Conservation (phyloP, 1,140 invertebrate species). For the Melitaea cinxia region DNA sequence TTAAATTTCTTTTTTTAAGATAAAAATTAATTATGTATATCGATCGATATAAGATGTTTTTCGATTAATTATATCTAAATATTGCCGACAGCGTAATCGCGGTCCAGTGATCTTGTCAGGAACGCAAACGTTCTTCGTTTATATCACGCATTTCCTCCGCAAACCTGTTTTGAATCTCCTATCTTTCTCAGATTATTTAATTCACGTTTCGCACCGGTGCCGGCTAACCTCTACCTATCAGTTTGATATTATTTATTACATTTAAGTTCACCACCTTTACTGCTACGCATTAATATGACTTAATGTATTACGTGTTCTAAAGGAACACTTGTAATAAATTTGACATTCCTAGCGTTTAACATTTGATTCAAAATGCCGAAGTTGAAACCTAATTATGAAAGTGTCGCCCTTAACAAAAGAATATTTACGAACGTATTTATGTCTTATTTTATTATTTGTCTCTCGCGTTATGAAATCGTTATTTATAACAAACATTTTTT, state of each 20-base stretch:
- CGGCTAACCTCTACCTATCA: conserved; percentile 33
- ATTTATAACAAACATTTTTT: too few relatives aligned
- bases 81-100: conserved; percentile 10
- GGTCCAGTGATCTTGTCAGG: conserved; percentile 23
- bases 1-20: neutral
- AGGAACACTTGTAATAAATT: conserved; percentile 38
- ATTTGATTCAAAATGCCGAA: conserved; percentile 23
- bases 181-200: conserved; percentile 35
- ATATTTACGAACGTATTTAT: too few relatives aligned
- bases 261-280: conserved; percentile 25
- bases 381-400: neutral
- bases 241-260: conserved; percentile 36
- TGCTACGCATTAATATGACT: conserved; percentile 40
- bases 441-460: too few relatives aligned
- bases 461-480: too few relatives aligned
- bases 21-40: too few relatives aligned
- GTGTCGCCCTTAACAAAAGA: too few relatives aligned
- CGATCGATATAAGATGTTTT: neutral
- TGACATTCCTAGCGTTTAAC: conserved; percentile 27
- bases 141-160: conserved; percentile 61
- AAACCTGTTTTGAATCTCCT: conserved; percentile 46
- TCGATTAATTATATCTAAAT: neutral
- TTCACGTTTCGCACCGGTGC: conserved; percentile 31
- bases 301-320: conserved; percentile 37
- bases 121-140: conserved; percentile 47